phyloP scores from a whole-genome alignment of 2,888 invertebrate species.

The Laothoe populi region DNA sequence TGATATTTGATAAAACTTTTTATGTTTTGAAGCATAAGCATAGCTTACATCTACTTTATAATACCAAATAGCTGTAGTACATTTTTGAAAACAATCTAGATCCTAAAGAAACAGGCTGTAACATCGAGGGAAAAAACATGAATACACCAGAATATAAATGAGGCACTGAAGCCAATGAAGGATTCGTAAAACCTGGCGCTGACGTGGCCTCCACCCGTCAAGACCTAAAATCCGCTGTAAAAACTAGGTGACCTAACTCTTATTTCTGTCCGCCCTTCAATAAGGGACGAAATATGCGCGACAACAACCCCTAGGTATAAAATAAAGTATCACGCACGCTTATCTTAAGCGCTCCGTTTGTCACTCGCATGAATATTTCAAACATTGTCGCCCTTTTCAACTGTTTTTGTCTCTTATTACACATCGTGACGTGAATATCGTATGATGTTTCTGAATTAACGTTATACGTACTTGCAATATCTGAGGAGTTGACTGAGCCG shows the following conservation, averaged over 20 bases:
- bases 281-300: slow-evolving; percentile 6
- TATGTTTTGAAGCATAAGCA: too few relatives aligned
- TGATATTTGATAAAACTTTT: too few relatives aligned
- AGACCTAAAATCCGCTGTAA: slow-evolving; percentile 10
- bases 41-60: too few relatives aligned
- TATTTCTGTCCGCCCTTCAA: neutral
- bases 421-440: slow-evolving; percentile 1
- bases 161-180: slow-evolving; percentile 1
- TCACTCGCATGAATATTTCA: slow-evolving; percentile 18
- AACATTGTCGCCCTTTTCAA: slow-evolving; percentile 12
- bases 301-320: neutral
- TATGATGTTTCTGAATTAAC: neutral
- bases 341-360: slow-evolving; percentile 11
- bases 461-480: slow-evolving; percentile 3
- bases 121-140: neutral
- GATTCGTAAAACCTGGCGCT: slow-evolving; percentile 2
- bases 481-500: neutral
- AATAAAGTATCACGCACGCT: slow-evolving; percentile 13
- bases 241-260: slow-evolving; percentile 15
- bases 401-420: slow-evolving; percentile 18
- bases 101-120: neutral
- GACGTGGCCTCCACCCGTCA: slow-evolving; percentile 6
- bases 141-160: slow-evolving; percentile 16
- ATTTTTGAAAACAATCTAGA: neutral
- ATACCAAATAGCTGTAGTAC: too few relatives aligned